phyloP scores from a whole-genome alignment of 2,113 vertebrate genomes.

The Pteronura brasiliensis region DNA sequence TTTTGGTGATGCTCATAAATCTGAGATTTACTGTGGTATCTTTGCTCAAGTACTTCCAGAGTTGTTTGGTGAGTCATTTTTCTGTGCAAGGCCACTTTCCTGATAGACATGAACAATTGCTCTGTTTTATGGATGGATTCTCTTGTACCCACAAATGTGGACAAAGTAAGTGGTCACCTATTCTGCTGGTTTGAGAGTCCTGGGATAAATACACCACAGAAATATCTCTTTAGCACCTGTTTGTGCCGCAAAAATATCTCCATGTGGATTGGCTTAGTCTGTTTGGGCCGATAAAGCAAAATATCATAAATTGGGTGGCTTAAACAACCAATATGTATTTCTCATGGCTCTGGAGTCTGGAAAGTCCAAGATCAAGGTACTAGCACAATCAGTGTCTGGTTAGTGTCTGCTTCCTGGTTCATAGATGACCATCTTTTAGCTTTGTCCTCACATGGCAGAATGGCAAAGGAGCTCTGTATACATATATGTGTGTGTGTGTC shows the following conservation, averaged over 20 bases:
- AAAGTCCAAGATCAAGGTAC: not conserved
- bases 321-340: not conserved
- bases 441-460: not conserved
- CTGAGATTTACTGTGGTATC: not conserved
- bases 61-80: not conserved
- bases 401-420: not conserved
- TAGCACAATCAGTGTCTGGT: not conserved
- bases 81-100: not conserved
- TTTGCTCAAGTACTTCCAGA: not conserved
- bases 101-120: not conserved
- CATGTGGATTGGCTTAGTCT: not conserved
- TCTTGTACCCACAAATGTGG: not conserved
- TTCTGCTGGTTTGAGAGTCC: not conserved
- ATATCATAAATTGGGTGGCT: not conserved
- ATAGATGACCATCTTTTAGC: not conserved
- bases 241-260: not conserved
- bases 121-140: not conserved
- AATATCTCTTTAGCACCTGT: not conserved
- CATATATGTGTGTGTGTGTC: too few species aligned
- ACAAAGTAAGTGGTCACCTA: not conserved
- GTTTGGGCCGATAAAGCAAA: not conserved
- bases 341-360: not conserved
- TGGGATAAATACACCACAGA: not conserved
- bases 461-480: not conserved
- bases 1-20: not conserved